These are phyloP conservation scores for Pollicipes pollicipes DNA, from an alignment of 1,140 invertebrate species.

Conservation along the genomic window DNA sequence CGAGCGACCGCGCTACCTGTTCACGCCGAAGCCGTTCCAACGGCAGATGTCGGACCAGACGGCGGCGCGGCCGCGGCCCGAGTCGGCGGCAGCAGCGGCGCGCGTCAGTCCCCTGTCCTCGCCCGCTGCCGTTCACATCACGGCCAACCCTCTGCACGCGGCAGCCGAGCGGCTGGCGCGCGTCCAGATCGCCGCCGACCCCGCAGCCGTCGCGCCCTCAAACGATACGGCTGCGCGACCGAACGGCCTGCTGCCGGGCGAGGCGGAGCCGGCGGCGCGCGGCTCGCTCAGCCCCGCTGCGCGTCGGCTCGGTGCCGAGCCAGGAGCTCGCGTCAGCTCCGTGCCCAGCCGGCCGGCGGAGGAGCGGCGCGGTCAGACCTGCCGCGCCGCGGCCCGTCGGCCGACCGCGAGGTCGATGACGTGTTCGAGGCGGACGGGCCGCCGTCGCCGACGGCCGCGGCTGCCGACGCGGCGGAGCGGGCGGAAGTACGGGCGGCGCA, in stretches of 20 bases:
- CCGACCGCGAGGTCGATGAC: too few species aligned
- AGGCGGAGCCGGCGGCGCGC: too few species aligned
- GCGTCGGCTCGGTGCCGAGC: not conserved
- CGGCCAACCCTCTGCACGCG: not conserved
- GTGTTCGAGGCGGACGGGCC: too few species aligned
- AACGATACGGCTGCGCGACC: too few species aligned
- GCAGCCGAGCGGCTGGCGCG: constrained; percentile 5
- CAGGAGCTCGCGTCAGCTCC: constrained; percentile 30
- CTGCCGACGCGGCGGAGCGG: too few species aligned
- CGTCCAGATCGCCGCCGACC: too few species aligned
- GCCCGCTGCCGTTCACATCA: not conserved
- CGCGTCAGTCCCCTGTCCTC: not conserved
- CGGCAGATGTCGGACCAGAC: not conserved
- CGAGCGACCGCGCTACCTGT: constrained; percentile 16
- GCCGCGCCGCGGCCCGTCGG: constrained; percentile 1
- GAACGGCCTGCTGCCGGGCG: too few species aligned
- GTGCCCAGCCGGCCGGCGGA: constrained; percentile 30
- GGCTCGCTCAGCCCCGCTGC: not conserved
- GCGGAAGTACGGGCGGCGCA: too few species aligned
- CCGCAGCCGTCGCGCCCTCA: too few species aligned
- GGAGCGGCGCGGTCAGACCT: constrained; percentile 21
- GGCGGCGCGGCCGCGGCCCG: not conserved
- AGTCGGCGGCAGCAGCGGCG: too few species aligned
- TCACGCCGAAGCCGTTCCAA: constrained; percentile 3
- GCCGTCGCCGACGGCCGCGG: too few species aligned